Percentiles rank a stretch among this genome's conserved stretches.
Evolutionary conservation across 2,888 invertebrate species (phyloP).

Genomic region (Ptychoptera contaminata): DNA sequence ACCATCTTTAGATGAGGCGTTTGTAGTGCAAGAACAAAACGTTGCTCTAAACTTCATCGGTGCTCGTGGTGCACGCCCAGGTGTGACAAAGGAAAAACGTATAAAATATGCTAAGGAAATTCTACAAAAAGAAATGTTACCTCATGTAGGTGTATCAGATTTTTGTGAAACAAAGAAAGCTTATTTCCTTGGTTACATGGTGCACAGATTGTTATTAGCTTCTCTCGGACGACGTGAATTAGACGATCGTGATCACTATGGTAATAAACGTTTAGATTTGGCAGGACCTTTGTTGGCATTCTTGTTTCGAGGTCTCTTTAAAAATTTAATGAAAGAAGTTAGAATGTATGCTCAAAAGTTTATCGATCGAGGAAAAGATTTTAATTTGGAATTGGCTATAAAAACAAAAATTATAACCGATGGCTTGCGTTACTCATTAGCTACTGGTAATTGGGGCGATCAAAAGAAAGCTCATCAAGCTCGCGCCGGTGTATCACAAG

Average conservation of each 20-base stretch:
- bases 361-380: conserved; percentile 97
- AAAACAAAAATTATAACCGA: conserved; percentile 98
- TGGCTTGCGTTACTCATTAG: conserved; percentile 91
- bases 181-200: conserved; percentile 98
- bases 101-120: conserved; percentile 99
- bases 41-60: conserved; percentile 98
- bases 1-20: conserved; percentile 97
- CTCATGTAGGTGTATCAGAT: conserved; percentile 97
- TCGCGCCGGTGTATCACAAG: conserved; percentile 28
- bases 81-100: conserved; percentile 97
- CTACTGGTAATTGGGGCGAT: conserved; percentile 99
- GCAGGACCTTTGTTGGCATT: conserved; percentile 96
- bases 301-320: conserved; percentile 89
- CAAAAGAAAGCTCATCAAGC: conserved; percentile 99
- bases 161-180: conserved; percentile 99
- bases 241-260: conserved; percentile 99
- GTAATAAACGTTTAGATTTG: conserved; percentile 93
- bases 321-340: conserved; percentile 93
- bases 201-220: conserved; percentile 86
- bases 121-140: conserved; percentile 98
- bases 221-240: conserved; percentile 90
- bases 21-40: conserved; percentile 98
- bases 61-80: conserved; percentile 89
- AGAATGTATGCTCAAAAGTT: conserved; percentile 98
- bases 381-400: conserved; percentile 76